These are phyloP conservation scores for Callitettix versicolor DNA, from an alignment of 1,140 invertebrate genomes.

Conservation along the genomic window DNA sequence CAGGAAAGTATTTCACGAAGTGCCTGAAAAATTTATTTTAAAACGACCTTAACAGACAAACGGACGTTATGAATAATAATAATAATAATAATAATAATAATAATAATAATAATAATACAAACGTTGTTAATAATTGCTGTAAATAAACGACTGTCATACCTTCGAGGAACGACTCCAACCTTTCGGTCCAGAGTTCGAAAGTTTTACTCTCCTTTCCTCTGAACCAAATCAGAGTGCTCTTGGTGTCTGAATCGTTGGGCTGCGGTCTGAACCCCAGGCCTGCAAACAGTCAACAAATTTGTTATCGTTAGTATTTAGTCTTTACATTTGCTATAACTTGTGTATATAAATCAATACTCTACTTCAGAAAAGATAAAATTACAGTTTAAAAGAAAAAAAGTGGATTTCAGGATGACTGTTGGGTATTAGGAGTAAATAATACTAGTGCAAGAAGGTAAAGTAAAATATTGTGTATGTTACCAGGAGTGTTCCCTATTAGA, in stretches of 20 bases:
- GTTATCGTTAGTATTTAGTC: neutral
- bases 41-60: too few species aligned
- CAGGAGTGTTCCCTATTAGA: slow-evolving; percentile 84
- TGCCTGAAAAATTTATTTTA: too few species aligned
- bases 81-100: too few species aligned
- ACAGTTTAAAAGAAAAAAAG: neutral
- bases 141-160: too few species aligned
- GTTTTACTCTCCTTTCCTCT: slow-evolving; percentile 61
- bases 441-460: neutral
- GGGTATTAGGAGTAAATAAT: neutral
- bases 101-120: too few species aligned
- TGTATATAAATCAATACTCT: neutral
- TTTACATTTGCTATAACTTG: neutral
- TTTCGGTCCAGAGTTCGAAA: slow-evolving; percentile 63
- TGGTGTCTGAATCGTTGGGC: slow-evolving; percentile 69
- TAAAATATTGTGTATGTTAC: too few species aligned
- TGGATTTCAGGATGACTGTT: neutral
- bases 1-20: too few species aligned
- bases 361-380: neutral
- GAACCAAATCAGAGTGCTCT: slow-evolving; percentile 90
- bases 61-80: too few species aligned
- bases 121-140: too few species aligned
- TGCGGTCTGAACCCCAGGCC: slow-evolving; percentile 84
- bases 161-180: slow-evolving; percentile 59
- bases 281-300: slow-evolving; percentile 31